A percentile compares a stretch with the other conserved stretches of the same genome.
These are phyloP conservation scores for Hypomesus transpacificus DNA, from an alignment of 2,113 vertebrate genomes.

Conservation along the genomic window DNA sequence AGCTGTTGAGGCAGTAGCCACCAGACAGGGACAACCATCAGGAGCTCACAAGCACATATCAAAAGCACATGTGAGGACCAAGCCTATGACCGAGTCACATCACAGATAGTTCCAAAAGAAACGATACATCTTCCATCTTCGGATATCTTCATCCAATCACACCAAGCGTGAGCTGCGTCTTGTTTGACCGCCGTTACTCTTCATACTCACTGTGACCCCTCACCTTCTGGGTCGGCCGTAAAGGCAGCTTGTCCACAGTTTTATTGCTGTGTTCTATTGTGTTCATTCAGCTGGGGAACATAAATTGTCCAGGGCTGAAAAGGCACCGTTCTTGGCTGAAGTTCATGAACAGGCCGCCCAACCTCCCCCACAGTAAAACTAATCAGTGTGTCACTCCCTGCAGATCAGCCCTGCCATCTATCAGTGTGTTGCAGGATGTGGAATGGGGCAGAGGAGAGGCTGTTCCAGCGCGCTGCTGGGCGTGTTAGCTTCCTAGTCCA, in stretches of 20 bases:
- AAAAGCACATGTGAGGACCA: background rate
- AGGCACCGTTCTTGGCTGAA: constrained; percentile 46
- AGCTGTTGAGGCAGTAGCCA: constrained; percentile 22
- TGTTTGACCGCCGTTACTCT: constrained; percentile 23
- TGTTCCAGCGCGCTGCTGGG: too few relatives aligned
- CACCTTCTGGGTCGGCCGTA: constrained; percentile 24
- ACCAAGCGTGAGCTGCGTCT: background rate
- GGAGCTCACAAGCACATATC: background rate
- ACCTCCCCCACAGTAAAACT: constrained; percentile 45
- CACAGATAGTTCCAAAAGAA: too few relatives aligned
- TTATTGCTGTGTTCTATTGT: constrained; percentile 48
- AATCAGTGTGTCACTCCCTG: constrained; percentile 36
- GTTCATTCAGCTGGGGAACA: constrained; percentile 48
- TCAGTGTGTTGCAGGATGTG: background rate
- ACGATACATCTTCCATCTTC: background rate
- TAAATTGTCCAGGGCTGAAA: constrained; percentile 48
- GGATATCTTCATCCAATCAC: background rate
- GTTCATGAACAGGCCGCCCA: constrained; percentile 45
- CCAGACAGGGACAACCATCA: background rate
- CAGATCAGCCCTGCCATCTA: constrained; percentile 33
- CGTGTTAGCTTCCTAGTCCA: too few relatives aligned
- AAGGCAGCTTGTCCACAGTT: constrained; percentile 33
- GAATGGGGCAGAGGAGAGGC: too few relatives aligned
- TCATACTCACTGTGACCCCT: constrained; percentile 28
- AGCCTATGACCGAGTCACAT: background rate